phyloP scores from a whole-genome alignment of 2,888 invertebrate genomes.

The Mermis nigrescens region DNA sequence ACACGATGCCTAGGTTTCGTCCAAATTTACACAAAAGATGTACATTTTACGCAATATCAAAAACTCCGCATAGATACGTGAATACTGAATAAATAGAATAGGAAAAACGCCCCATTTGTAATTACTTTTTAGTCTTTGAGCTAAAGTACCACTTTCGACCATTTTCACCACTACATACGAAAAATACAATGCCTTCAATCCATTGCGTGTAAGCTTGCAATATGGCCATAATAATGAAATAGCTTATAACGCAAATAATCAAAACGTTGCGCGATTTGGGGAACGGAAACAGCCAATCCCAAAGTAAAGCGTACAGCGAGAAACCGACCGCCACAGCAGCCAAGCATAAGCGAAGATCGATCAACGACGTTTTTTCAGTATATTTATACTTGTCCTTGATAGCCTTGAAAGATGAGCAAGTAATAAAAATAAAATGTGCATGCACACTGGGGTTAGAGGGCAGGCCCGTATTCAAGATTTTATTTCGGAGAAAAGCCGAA shows the following conservation, averaged over 20 bases:
- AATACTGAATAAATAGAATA: slow-evolving; percentile 1
- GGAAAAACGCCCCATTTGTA: background rate
- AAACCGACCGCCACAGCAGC: slow-evolving; percentile 79
- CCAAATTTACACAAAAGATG: too few species aligned
- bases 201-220: slow-evolving; percentile 25
- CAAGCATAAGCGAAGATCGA: slow-evolving; percentile 71
- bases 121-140: slow-evolving; percentile 72
- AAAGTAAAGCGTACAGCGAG: slow-evolving; percentile 73
- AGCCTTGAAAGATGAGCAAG: slow-evolving; percentile 41
- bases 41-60: too few species aligned
- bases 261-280: slow-evolving; percentile 59
- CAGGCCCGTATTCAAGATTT: too few species aligned
- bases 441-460: too few species aligned
- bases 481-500: too few species aligned
- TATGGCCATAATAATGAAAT: slow-evolving; percentile 28
- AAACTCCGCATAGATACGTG: background rate
- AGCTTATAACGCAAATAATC: slow-evolving; percentile 35
- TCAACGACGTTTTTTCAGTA: slow-evolving; percentile 65
- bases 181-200: slow-evolving; percentile 29
- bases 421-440: background rate
- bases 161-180: slow-evolving; percentile 35
- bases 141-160: slow-evolving; percentile 47
- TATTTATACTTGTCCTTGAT: slow-evolving; percentile 66
- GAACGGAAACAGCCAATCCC: slow-evolving; percentile 89
- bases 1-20: too few species aligned